A percentile compares a stretch with the other conserved stretches of the same genome.
Evolutionary conservation across 2,113 vertebrate species (phyloP).

Genomic region (Hemiprocne comata): DNA sequence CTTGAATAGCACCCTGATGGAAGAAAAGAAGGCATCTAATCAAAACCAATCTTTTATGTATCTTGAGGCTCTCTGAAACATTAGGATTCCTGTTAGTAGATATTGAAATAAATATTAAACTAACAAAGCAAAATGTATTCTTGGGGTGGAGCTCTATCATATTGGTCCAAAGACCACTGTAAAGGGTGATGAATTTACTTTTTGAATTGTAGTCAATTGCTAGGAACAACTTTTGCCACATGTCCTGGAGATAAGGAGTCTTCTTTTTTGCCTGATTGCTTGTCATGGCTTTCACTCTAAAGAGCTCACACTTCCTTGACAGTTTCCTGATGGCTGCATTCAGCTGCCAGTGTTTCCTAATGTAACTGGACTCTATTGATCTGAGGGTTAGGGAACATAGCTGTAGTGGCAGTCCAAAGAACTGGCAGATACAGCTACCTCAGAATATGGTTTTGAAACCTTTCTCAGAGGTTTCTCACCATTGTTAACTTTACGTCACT

Average conservation of each 20-base stretch:
- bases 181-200: neutral
- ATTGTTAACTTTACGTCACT: neutral
- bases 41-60: accelerated
- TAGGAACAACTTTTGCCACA: neutral
- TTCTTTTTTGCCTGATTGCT: neutral
- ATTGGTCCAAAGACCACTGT: neutral
- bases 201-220: neutral
- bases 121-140: neutral
- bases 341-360: neutral
- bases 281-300: neutral
- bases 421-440: neutral
- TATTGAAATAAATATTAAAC: neutral
- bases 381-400: neutral
- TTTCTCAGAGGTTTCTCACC: neutral
- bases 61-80: neutral
- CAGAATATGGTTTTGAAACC: neutral
- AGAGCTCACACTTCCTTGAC: neutral
- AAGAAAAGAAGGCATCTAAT: neutral
- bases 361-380: neutral
- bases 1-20: neutral
- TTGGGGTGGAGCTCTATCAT: neutral
- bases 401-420: neutral
- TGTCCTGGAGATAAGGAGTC: neutral
- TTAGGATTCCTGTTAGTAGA: neutral
- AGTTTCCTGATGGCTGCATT: neutral